Conservation (phyloP, 1,140 invertebrate species). For the Bombus soroeensis region DNA sequence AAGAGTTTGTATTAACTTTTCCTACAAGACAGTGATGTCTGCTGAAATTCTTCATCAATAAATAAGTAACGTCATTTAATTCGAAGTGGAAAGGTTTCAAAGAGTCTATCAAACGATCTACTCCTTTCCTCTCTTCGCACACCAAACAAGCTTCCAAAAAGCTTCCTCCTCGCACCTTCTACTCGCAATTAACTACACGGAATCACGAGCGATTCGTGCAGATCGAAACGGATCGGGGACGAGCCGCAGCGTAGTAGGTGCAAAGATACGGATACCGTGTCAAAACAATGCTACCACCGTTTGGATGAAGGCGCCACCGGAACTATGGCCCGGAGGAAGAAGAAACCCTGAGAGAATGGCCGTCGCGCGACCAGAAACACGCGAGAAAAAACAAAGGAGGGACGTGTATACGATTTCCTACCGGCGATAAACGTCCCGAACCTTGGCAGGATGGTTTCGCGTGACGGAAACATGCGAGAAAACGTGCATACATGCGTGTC, state of each 20-base stretch:
- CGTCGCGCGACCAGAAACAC: neutral
- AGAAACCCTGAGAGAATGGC: neutral
- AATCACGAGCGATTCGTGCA: neutral
- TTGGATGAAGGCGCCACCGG: slow-evolving; percentile 55
- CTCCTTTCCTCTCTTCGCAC: too few species aligned
- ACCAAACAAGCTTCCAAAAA: too few species aligned
- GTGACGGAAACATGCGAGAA: slow-evolving; percentile 63
- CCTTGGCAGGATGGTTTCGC: slow-evolving; percentile 40
- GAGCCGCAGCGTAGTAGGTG: neutral
- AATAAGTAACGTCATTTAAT: too few species aligned
- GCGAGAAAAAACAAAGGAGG: neutral
- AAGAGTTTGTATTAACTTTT: too few species aligned
- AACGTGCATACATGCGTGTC: slow-evolving; percentile 53
- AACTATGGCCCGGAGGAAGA: slow-evolving; percentile 28
- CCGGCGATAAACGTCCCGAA: slow-evolving; percentile 56
- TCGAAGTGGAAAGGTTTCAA: too few species aligned
- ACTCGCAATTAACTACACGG: neutral
- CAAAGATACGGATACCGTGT: neutral
- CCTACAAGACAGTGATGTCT: too few species aligned
- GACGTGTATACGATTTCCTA: slow-evolving; percentile 56
- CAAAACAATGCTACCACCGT: neutral
- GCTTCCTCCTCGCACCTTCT: too few species aligned
- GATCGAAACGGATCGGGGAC: neutral
- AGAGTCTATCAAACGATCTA: too few species aligned
- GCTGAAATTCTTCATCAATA: too few species aligned